Percentiles rank a stretch among this genome's conserved stretches.
Conservation (phyloP, 92 coral and sea anemone species). For the Phenganax marumi region DNA sequence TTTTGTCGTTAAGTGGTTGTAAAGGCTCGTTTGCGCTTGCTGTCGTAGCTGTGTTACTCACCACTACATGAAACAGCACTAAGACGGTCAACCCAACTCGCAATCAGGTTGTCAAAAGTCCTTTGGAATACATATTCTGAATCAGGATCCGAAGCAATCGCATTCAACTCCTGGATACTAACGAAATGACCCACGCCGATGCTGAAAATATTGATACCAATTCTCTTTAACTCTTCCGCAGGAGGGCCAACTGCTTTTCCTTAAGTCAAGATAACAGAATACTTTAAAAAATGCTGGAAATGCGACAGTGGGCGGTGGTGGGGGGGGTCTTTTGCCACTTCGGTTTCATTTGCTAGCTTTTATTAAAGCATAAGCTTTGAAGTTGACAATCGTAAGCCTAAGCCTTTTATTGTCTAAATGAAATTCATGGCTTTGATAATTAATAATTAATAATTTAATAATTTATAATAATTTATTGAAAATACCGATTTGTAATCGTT, state of each 20-base stretch:
- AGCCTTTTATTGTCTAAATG: too few relatives aligned
- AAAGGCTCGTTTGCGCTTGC: not conserved
- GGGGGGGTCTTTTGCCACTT: too few relatives aligned
- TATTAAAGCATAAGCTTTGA: too few relatives aligned
- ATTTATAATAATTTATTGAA: too few relatives aligned
- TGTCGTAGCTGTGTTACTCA: constrained; percentile 38
- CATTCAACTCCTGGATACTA: not conserved
- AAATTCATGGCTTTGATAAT: too few relatives aligned
- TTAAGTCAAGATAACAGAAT: not conserved
- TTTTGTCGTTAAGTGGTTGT: not conserved
- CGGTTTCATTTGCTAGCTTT: too few relatives aligned
- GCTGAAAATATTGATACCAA: constrained; percentile 14
- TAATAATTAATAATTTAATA: too few relatives aligned
- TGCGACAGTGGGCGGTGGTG: too few relatives aligned
- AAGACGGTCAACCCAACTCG: constrained; percentile 83
- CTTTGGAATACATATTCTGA: constrained; percentile 3
- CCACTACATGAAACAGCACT: constrained; percentile 96
- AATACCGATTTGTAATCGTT: too few relatives aligned
- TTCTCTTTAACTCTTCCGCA: not conserved
- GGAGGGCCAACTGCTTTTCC: constrained; percentile 2
- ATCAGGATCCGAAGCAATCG: constrained; percentile 23
- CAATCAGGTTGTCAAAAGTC: constrained; percentile 19
- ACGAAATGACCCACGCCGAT: constrained; percentile 15
- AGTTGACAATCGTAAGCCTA: too few relatives aligned
- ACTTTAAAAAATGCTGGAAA: too few relatives aligned